Conservation (phyloP, 2,113 vertebrate species). For the Girardinichthys multiradiatus region DNA sequence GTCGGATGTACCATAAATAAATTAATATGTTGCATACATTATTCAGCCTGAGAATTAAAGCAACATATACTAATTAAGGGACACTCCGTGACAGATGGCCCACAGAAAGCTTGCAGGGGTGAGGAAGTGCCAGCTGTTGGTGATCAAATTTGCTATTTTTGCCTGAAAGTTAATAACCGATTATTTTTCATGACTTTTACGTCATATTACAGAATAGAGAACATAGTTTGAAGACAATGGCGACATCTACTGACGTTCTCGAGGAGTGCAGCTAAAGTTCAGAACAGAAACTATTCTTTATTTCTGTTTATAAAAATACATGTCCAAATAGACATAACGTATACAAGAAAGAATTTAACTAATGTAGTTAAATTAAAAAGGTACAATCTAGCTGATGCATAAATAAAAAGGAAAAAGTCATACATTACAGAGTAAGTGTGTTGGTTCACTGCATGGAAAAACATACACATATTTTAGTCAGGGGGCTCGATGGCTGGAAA, state of each 20-base stretch:
- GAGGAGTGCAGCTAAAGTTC: not conserved
- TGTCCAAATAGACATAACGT: not conserved
- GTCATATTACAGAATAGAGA: not conserved
- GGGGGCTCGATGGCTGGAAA: not conserved
- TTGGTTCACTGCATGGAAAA: not conserved
- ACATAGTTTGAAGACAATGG: not conserved
- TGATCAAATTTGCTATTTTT: slow-evolving; percentile 3
- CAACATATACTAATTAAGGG: not conserved
- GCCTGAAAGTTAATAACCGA: not conserved
- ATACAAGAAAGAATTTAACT: too few species aligned
- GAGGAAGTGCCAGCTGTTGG: slow-evolving; percentile 12
- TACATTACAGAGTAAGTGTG: not conserved
- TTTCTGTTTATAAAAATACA: not conserved
- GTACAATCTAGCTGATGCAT: slow-evolving; percentile 1
- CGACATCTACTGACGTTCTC: slow-evolving; percentile 40
- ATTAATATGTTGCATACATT: not conserved
- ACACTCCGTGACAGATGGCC: slow-evolving; percentile 30
- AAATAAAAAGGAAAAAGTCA: not conserved
- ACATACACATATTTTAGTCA: not conserved
- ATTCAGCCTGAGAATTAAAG: slow-evolving; percentile 3
- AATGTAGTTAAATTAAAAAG: slow-evolving; percentile 2
- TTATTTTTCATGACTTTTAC: not conserved
- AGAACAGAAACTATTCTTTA: not conserved
- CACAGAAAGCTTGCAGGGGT: slow-evolving; percentile 8
- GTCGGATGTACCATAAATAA: not conserved